Percentiles rank a stretch among this genome's conserved stretches.
These are phyloP conservation scores for Microcebus murinus DNA, from an alignment of 2,113 vertebrate species.

Conservation along the genomic window DNA sequence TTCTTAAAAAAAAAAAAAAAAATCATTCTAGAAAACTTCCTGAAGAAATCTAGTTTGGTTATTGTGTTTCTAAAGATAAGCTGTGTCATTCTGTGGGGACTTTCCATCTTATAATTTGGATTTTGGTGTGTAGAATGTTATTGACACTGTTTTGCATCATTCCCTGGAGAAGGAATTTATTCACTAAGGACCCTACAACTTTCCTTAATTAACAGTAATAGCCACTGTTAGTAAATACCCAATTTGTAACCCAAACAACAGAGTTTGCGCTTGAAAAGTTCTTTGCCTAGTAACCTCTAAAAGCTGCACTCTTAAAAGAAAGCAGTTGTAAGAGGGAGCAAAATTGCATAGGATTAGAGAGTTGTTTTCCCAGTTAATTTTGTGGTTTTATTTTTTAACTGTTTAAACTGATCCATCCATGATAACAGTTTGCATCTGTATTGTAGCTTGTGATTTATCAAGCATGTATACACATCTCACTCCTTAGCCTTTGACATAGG, in stretches of 20 bases:
- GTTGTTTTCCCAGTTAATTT: not conserved
- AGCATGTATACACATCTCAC: rapidly evolving
- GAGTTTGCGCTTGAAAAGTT: not conserved
- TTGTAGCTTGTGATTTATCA: not conserved
- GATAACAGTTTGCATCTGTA: not conserved
- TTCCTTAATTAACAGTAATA: not conserved
- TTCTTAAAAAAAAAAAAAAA: conserved; percentile 55
- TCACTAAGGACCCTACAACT: not conserved
- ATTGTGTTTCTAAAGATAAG: conserved; percentile 30
- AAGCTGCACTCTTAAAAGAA: not conserved
- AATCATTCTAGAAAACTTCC: conserved; percentile 45
- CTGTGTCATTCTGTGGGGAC: not conserved
- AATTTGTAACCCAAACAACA: not conserved
- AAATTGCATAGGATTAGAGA: not conserved
- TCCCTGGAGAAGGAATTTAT: not conserved
- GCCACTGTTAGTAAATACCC: not conserved
- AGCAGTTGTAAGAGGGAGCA: not conserved
- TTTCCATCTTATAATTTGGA: not conserved
- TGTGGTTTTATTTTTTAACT: not conserved
- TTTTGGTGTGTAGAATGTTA: not conserved
- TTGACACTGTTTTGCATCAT: not conserved
- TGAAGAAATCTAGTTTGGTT: not conserved
- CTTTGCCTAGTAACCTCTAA: not conserved
- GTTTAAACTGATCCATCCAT: not conserved
- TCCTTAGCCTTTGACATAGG: not conserved